Evolutionary conservation across 2,888 invertebrate genomes (phyloP).

Genomic region (Spisula subtruncata): DNA sequence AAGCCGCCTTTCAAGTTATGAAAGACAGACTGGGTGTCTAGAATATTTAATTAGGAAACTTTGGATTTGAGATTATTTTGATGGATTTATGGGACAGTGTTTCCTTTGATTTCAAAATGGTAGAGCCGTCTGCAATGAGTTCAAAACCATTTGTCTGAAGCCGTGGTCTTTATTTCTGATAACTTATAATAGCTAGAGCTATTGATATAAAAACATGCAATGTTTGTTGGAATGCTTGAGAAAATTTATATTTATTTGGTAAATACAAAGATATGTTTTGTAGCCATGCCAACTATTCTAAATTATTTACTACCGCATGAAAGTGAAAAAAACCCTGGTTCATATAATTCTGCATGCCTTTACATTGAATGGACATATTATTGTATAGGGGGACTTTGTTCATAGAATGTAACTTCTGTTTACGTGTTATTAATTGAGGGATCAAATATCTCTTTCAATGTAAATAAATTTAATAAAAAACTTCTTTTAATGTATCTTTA

Average conservation of each 20-base stretch:
- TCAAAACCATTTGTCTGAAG: constrained; percentile 33
- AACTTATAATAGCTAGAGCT: neutral
- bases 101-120: constrained; percentile 59
- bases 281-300: constrained; percentile 17
- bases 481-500: no score
- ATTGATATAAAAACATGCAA: neutral
- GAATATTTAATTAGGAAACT: constrained; percentile 69
- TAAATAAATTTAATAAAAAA: no score
- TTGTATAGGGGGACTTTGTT: no score
- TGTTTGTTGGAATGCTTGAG: neutral
- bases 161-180: neutral
- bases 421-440: no score
- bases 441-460: no score
- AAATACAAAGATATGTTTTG: constrained; percentile 28
- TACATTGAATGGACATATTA: neutral
- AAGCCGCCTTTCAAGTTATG: constrained; percentile 60
- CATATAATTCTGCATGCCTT: constrained; percentile 5
- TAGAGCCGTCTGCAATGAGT: constrained; percentile 35
- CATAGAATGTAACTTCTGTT: no score
- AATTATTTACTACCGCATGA: neutral
- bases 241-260: constrained; percentile 28
- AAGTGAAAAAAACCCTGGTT: neutral
- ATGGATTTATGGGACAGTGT: constrained; percentile 68
- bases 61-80: constrained; percentile 65
- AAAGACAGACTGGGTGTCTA: constrained; percentile 65